A percentile compares a stretch with the other conserved stretches of the same genome.
These are phyloP conservation scores for Lissocephala sabroskyi DNA, from an alignment of 2,888 invertebrate species.

Conservation along the genomic window DNA sequence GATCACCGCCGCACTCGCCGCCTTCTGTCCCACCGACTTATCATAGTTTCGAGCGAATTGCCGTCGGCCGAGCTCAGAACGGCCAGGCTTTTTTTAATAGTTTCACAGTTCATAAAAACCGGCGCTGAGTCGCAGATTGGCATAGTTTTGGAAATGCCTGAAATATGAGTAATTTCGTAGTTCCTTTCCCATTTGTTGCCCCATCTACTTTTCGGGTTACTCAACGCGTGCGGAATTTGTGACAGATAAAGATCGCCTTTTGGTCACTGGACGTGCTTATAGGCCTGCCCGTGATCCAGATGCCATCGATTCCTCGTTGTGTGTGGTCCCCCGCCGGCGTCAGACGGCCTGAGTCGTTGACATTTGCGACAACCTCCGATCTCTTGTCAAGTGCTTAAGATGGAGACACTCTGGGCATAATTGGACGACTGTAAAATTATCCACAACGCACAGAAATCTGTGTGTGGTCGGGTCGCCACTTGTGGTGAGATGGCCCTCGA, in stretches of 20 bases:
- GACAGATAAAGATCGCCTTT: constrained; percentile 49
- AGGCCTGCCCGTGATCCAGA: constrained; percentile 28
- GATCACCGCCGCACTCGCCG: not conserved
- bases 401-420: too few species aligned
- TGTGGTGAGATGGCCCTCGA: constrained; percentile 21
- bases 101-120: constrained; percentile 42
- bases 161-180: constrained; percentile 49
- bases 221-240: constrained; percentile 34
- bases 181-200: constrained; percentile 1
- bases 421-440: too few species aligned
- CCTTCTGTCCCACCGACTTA: constrained; percentile 42
- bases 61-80: constrained; percentile 29
- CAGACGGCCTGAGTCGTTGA: constrained; percentile 50
- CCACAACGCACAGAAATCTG: constrained; percentile 6
- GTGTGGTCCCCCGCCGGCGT: constrained; percentile 53
- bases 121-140: constrained; percentile 12
- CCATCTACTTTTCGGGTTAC: constrained; percentile 11
- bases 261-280: constrained; percentile 48
- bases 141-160: constrained; percentile 48
- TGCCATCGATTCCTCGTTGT: constrained; percentile 6
- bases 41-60: constrained; percentile 64
- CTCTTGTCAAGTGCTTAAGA: constrained; percentile 48
- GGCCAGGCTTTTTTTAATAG: constrained; percentile 36
- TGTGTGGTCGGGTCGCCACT: constrained; percentile 1
- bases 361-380: constrained; percentile 60